A percentile compares a stretch with the other conserved stretches of the same genome.
Conservation (phyloP, 2,888 invertebrate species). For the Xestia sexstrigata region DNA sequence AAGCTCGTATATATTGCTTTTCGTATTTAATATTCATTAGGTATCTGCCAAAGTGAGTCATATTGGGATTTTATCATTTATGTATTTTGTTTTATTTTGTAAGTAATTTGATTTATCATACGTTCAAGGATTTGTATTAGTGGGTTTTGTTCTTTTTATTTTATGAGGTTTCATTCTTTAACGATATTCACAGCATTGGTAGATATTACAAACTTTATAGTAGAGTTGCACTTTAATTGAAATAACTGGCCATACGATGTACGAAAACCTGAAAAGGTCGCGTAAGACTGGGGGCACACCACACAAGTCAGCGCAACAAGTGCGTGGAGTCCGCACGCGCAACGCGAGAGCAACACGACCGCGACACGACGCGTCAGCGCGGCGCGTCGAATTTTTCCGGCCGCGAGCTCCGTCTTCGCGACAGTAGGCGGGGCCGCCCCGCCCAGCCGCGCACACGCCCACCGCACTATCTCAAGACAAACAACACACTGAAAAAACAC, state of each 20-base stretch:
- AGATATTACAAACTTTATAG: neutral
- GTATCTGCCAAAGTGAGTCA: constrained; percentile 31
- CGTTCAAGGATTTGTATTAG: neutral
- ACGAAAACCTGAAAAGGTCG: neutral
- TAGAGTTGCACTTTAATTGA: neutral
- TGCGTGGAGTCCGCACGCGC: constrained; percentile 63
- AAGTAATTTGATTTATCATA: constrained; percentile 17
- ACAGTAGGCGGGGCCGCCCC: constrained; percentile 83
- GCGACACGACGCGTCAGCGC: constrained; percentile 44
- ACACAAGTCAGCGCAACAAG: constrained; percentile 78
- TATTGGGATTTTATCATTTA: constrained; percentile 19
- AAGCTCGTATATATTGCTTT: constrained; percentile 5
- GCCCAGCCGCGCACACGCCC: constrained; percentile 85
- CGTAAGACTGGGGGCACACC: constrained; percentile 5
- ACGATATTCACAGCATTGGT: neutral
- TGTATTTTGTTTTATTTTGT: constrained; percentile 5
- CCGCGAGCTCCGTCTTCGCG: constrained; percentile 81
- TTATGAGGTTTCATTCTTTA: constrained; percentile 6
- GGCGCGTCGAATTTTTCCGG: constrained; percentile 76
- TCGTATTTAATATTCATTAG: constrained; percentile 26
- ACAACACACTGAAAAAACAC: constrained; percentile 55
- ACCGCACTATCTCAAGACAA: constrained; percentile 75
- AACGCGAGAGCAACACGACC: constrained; percentile 59
- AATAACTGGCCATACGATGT: neutral
- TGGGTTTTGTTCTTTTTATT: constrained; percentile 19